Evolutionary conservation across 2,797 vertebrate genomes (phyloP).

Genomic region (Salmo trutta): DNA sequence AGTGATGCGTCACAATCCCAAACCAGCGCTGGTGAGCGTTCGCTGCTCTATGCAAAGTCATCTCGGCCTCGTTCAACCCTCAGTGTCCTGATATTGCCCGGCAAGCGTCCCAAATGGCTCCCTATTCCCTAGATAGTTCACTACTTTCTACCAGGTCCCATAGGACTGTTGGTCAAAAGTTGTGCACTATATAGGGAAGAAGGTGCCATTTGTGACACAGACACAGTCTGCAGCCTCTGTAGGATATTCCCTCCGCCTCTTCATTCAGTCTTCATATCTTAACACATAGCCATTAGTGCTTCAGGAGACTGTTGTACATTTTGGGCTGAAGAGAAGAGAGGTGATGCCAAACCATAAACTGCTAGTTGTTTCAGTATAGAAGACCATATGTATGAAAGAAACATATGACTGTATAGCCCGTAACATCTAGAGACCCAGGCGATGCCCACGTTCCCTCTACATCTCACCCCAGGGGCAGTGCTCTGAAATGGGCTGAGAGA

Average conservation of each 20-base stretch:
- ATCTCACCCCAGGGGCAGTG: conserved; percentile 29
- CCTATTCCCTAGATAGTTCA: neutral
- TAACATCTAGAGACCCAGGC: conserved; percentile 11
- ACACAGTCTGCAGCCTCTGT: neutral
- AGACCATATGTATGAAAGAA: neutral
- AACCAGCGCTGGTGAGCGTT: conserved; percentile 16
- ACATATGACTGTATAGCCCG: neutral
- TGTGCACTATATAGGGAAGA: no score
- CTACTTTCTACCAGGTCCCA: no score
- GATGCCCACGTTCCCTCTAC: neutral
- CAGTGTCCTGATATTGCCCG: neutral
- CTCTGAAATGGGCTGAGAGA: conserved; percentile 12
- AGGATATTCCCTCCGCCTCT: neutral
- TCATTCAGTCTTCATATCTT: neutral
- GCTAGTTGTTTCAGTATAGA: neutral
- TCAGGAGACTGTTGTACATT: conserved; percentile 30
- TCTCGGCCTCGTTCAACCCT: no score
- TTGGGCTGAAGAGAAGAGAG: neutral
- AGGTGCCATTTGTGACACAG: no score
- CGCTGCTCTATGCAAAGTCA: conserved; percentile 14
- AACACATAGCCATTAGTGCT: conserved; percentile 33
- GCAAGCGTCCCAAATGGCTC: neutral
- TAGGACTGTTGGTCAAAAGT: no score
- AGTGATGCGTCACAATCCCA: conserved; percentile 36
- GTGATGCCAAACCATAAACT: neutral